Conservation (phyloP, 2,113 vertebrate genomes). For the Chloropsis hardwickii region DNA sequence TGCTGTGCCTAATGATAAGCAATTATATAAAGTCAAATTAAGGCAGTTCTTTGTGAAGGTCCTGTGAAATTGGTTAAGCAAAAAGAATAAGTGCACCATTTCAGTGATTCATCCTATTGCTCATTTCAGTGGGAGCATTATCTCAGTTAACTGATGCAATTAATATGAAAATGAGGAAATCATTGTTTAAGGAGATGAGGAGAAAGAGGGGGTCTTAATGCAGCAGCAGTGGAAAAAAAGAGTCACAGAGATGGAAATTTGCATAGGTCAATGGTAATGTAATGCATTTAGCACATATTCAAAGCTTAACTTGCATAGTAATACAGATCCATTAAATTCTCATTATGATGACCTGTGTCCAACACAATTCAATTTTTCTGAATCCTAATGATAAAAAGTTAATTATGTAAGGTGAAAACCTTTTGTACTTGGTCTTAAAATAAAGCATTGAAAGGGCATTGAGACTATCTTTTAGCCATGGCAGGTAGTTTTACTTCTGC, state of each 20-base stretch:
- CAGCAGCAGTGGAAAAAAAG: slow-evolving; percentile 54
- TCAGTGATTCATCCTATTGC: slow-evolving; percentile 80
- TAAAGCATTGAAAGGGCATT: slow-evolving; percentile 65
- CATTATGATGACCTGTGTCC: slow-evolving; percentile 77
- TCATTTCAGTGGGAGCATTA: slow-evolving; percentile 80
- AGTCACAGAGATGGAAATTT: slow-evolving; percentile 72
- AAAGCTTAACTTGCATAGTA: slow-evolving; percentile 70
- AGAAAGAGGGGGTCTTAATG: slow-evolving; percentile 66
- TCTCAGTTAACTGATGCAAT: slow-evolving; percentile 84
- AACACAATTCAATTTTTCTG: slow-evolving; percentile 76
- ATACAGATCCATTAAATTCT: slow-evolving; percentile 75
- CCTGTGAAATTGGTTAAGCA: slow-evolving; percentile 84
- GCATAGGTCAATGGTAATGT: slow-evolving; percentile 78
- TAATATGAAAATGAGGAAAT: slow-evolving; percentile 88
- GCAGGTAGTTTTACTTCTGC: slow-evolving; percentile 42
- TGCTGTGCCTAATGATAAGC: slow-evolving; percentile 85
- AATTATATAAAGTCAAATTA: slow-evolving; percentile 81
- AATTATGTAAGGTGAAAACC: slow-evolving; percentile 76
- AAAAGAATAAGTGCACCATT: slow-evolving; percentile 81
- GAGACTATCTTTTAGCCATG: slow-evolving; percentile 48
- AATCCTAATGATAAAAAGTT: slow-evolving; percentile 78
- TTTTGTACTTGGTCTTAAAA: slow-evolving; percentile 72
- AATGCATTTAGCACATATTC: slow-evolving; percentile 63
- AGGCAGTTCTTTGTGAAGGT: slow-evolving; percentile 76
- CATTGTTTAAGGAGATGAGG: slow-evolving; percentile 81